These are phyloP conservation scores for Mus musculus DNA, from an alignment of 2,113 vertebrate genomes.

Conservation along the genomic window DNA sequence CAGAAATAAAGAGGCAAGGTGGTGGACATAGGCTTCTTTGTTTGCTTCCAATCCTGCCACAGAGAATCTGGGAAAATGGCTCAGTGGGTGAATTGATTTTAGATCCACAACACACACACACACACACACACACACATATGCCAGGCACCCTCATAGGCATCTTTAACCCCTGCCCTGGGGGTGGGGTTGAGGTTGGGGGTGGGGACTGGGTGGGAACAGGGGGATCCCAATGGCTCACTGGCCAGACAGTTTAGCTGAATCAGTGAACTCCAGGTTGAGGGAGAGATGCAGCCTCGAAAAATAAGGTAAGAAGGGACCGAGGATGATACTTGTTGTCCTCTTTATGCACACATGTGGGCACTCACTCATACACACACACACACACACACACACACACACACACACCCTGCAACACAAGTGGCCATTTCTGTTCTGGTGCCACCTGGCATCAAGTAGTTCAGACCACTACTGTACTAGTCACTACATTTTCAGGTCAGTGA, in stretches of 20 bases:
- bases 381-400: background rate
- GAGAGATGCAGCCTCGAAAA: background rate
- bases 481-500: background rate
- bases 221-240: background rate
- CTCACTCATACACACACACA: background rate
- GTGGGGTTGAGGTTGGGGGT: too few relatives aligned
- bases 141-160: background rate
- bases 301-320: background rate
- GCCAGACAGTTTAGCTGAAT: background rate
- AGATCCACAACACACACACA: background rate
- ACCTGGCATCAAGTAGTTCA: fast-evolving
- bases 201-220: background rate
- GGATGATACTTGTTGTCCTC: background rate
- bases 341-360: background rate
- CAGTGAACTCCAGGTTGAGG: background rate
- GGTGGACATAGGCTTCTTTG: background rate
- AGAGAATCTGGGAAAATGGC: background rate
- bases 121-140: too few relatives aligned
- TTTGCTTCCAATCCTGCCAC: background rate
- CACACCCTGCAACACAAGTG: background rate
- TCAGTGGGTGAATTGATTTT: background rate
- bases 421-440: background rate
- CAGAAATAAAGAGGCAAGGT: background rate
- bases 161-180: background rate
- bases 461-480: background rate